These are phyloP conservation scores for Heliconius cydno DNA, from an alignment of 2,888 invertebrate genomes.

Conservation along the genomic window DNA sequence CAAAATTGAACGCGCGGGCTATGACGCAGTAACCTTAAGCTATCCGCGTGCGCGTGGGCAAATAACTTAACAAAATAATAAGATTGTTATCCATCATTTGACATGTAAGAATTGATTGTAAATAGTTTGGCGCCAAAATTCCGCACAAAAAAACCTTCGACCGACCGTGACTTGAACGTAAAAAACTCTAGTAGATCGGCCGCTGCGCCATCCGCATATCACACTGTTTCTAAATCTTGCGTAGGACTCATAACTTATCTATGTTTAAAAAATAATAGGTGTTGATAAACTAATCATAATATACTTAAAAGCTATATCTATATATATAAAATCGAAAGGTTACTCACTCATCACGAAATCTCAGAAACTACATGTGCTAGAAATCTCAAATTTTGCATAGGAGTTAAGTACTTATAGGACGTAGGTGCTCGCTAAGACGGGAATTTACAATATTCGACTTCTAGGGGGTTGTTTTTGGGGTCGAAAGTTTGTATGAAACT, in stretches of 20 bases:
- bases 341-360: too few relatives aligned
- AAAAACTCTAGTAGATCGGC: conserved; percentile 57
- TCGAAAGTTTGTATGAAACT: too few relatives aligned
- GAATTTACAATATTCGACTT: too few relatives aligned
- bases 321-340: too few relatives aligned
- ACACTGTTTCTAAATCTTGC: conserved; percentile 10
- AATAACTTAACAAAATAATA: conserved; percentile 42
- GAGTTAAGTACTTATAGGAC: too few relatives aligned
- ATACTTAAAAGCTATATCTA: neutral
- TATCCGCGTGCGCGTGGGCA: conserved; percentile 37
- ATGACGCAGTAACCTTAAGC: conserved; percentile 43
- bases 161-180: conserved; percentile 73
- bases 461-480: too few relatives aligned
- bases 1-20: neutral
- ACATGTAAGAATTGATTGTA: conserved; percentile 42
- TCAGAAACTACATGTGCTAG: too few relatives aligned
- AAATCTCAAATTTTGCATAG: too few relatives aligned
- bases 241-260: conserved; percentile 2
- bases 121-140: conserved; percentile 76
- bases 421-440: too few relatives aligned
- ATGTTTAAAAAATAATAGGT: neutral
- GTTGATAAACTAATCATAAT: neutral
- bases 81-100: conserved; percentile 40
- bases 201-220: conserved; percentile 28
- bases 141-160: conserved; percentile 74